Evolutionary conservation across 2,888 invertebrate genomes (phyloP), one percentile per base, ranked within the genome.

Genomic region (Notodonta dromedarius): DNA sequence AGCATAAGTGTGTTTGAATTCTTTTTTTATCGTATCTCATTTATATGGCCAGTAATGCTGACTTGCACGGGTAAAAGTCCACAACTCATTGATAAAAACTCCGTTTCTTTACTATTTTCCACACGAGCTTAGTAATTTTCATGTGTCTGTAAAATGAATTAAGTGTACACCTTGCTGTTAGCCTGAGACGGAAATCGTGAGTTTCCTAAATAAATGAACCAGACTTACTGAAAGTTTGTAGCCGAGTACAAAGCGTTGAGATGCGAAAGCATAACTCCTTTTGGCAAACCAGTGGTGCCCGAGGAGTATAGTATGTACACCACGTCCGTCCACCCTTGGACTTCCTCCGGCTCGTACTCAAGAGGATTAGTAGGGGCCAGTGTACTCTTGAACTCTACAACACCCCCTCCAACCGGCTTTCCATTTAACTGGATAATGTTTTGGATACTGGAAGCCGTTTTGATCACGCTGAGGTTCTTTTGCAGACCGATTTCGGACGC

Each of bases 281-380:
- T 97, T 0, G 97, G 97, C 56, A 96, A 88, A 0, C 97, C 97
- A 0, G 97, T 97, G 0, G 97, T 97, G 0, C 97, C 94, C 59
- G 95, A 95, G 1, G 95, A 95, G 78, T 95, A 95, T 7, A 95
- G 90, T 53, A 95, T 85, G 64, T 94, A 85, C 1, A 77, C 80
- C 0, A 73, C 70, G 56, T 86, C 85, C 0, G 76, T 66, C 70
- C 76, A 74, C 11, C 85, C 85, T 8, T 80, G 74, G 5, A 84
- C 82, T 0, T 78, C 76, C 39, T 62, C 73, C 0, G 79, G 73
- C 53, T 81, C 80, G 44, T 74, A 86, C 12, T 67, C 63, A 8
- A 59, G 24, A 14, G 74, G 71, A 53, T 84, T 69, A 3, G 70
- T 65, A 0, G 68, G 67, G 7, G 73, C 59, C 12, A 66, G 57